Percentiles rank a stretch among this genome's conserved stretches.
Evolutionary conservation across 2,797 vertebrate species (phyloP).

Genomic region (Pelobates cultripes): DNA sequence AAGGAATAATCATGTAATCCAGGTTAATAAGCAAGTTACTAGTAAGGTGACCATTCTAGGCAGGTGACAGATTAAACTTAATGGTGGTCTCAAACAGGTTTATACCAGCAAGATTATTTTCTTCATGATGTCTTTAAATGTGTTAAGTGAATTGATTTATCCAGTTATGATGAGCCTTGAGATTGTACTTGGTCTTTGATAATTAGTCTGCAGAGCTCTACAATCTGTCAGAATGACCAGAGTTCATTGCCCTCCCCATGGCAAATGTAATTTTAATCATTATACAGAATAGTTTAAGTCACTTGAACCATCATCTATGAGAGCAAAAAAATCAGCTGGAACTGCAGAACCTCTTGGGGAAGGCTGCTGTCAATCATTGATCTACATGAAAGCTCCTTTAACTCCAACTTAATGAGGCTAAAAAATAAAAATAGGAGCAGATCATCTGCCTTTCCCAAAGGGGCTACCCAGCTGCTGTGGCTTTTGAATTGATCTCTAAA

Average conservation of each 20-base stretch:
- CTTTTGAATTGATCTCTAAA: too few relatives aligned
- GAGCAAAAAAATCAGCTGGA: not conserved
- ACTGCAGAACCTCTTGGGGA: constrained; percentile 45
- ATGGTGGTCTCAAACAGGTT: not conserved
- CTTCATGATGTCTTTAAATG: not conserved
- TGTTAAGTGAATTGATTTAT: not conserved
- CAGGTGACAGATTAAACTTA: not conserved
- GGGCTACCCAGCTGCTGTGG: constrained; percentile 17
- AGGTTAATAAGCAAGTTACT: not conserved
- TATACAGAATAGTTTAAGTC: not conserved
- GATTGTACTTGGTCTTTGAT: not conserved
- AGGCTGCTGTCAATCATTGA: not conserved
- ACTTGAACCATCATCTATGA: not conserved
- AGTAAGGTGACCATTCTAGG: not conserved
- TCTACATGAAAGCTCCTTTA: not conserved
- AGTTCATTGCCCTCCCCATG: not conserved
- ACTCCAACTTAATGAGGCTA: too few relatives aligned
- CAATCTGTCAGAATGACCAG: not conserved
- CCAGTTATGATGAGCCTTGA: not conserved
- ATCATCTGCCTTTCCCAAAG: not conserved
- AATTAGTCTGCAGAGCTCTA: not conserved
- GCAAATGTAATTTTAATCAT: not conserved
- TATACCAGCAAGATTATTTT: not conserved
- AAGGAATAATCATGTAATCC: not conserved
- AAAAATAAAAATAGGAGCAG: too few relatives aligned